phyloP scores from a whole-genome alignment of 2,797 vertebrate genomes.

The Sebastes vulpes region DNA sequence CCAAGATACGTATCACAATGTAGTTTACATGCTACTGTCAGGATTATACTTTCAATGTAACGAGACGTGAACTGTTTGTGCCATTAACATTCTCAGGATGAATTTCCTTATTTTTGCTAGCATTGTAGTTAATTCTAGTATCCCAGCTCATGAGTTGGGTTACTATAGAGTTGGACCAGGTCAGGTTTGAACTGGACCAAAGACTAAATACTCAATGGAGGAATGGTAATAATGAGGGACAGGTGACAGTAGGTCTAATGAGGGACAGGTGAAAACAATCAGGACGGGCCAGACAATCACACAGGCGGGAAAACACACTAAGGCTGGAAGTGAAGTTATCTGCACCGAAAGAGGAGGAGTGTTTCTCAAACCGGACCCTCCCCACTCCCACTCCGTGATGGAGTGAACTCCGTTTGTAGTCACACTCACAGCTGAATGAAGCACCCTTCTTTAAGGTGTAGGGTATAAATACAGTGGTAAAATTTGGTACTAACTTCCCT shows the following conservation, averaged over 20 bases:
- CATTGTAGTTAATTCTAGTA: too few species aligned
- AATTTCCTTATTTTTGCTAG: not conserved
- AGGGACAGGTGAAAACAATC: not conserved
- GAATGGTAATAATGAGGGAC: too few species aligned
- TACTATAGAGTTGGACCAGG: not conserved
- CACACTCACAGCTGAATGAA: too few species aligned
- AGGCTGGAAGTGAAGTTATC: not conserved
- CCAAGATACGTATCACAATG: not conserved
- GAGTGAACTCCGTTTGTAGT: too few species aligned
- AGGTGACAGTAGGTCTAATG: too few species aligned
- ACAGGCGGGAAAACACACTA: too few species aligned
- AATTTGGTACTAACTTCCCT: too few species aligned
- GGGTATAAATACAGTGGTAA: too few species aligned
- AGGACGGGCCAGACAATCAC: not conserved
- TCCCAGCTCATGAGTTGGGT: too few species aligned
- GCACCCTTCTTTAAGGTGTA: too few species aligned
- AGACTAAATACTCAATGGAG: not conserved
- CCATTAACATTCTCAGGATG: not conserved
- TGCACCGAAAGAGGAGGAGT: not conserved
- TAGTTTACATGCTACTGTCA: not conserved
- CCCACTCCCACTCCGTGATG: too few species aligned
- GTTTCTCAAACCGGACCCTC: not conserved
- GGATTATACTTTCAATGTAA: not conserved
- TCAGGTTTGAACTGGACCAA: not conserved
- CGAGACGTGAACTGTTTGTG: not conserved